These are phyloP conservation scores for Cryptocephalus primarius DNA, from an alignment of 2,888 invertebrate genomes.

Conservation along the genomic window DNA sequence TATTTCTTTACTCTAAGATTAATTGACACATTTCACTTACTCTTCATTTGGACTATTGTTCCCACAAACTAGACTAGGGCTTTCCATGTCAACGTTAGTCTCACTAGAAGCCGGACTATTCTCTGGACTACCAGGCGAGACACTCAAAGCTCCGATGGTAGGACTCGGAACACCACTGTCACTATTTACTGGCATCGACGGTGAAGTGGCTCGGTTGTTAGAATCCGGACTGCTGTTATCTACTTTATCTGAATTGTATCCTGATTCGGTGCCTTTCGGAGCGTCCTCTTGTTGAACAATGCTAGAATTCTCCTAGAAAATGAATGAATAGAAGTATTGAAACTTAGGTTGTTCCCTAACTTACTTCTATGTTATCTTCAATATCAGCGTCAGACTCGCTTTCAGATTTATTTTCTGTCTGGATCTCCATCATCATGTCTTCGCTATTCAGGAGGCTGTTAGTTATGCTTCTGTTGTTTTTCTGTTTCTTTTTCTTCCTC, in stretches of 20 bases:
- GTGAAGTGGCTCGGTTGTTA: slow-evolving; percentile 23
- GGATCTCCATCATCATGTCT: slow-evolving; percentile 27
- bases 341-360: neutral
- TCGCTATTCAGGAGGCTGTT: slow-evolving; percentile 1
- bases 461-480: slow-evolving; percentile 22
- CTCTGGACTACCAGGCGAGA: slow-evolving; percentile 23
- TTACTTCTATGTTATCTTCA: slow-evolving; percentile 61
- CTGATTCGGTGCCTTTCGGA: slow-evolving; percentile 47
- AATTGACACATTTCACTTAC: slow-evolving; percentile 22
- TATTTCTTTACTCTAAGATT: no score
- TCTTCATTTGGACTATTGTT: slow-evolving; percentile 29
- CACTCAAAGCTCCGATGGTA: slow-evolving; percentile 24
- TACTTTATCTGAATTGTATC: slow-evolving; percentile 52
- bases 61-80: slow-evolving; percentile 30
- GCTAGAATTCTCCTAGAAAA: slow-evolving; percentile 13
- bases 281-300: slow-evolving; percentile 6
- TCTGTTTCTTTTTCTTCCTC: slow-evolving; percentile 44
- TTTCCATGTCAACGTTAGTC: slow-evolving; percentile 45
- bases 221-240: slow-evolving; percentile 32
- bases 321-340: neutral
- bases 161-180: slow-evolving; percentile 33
- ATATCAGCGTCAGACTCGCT: slow-evolving; percentile 73
- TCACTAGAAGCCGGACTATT: slow-evolving; percentile 42
- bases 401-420: slow-evolving; percentile 43
- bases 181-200: slow-evolving; percentile 23